Base-by-base conservation (phyloP, 2,113 vertebrate species). In the Pelobates fuscus region DNA sequence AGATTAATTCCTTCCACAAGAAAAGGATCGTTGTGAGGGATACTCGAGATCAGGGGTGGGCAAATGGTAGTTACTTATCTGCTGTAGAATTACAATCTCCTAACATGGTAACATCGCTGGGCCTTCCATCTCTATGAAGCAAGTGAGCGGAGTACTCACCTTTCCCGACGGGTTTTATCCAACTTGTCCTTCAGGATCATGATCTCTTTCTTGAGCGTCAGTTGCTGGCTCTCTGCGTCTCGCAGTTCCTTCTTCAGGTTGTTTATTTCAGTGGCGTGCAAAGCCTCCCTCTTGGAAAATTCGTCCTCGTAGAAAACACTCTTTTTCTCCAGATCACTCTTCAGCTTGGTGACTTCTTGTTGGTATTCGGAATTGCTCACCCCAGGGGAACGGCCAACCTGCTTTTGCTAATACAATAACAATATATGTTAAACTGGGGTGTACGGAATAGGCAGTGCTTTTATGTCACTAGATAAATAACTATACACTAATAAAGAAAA, bases 151-250 rank as follows among this genome's bases (percentile, higher is more conserved):
- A n/a, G 37, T 63, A 80, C 85, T 87, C 83, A 97, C 97, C 94
- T 96, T 86, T 98, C 96, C 63, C 96, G 90, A 43, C 96, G 93
- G 1, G 88, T 96, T 88, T 98, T 98, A 80, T 98, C 97, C 81
- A 98, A 87, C 83, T 98, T 98, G 90, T 99, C 97, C 87, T 96
- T 97, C 69, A 99, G 93, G 86, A 98, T 83, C 88, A 97, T 91
- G 77, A 97, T 95, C 84, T 99, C 97, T 80, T 98, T 99, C 84
- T 96, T 95, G 79, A 98, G 92, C 65, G 92, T 87, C 68, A 98
- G 95, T 14, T 98, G 95, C 67, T 97, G 96, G 80, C 94, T 93
- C 88, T 99, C 97, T 1, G 94, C 93, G 27, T 99, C 97, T n/a
- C 92, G 89, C 24, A 97, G 85, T 74, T 98, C 97, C 80, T 98